These are phyloP conservation scores for Montipora foliosa DNA, from an alignment of 64 coral and sea anemone genomes.

Conservation along the genomic window DNA sequence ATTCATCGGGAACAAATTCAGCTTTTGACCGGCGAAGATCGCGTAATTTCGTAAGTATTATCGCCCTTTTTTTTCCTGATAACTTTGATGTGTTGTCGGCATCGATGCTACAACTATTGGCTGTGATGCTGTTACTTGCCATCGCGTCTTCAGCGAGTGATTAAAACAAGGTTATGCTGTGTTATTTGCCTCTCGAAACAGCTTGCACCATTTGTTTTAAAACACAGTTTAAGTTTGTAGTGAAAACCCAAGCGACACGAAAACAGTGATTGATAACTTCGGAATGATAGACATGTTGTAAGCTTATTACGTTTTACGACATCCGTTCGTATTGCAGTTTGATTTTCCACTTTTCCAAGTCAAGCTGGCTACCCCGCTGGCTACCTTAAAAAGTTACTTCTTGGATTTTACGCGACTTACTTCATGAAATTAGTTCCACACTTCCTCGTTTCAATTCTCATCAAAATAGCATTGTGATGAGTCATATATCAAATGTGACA, in stretches of 20 bases:
- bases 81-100: neutral
- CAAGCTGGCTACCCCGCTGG: neutral
- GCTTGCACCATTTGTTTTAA: neutral
- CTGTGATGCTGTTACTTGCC: neutral
- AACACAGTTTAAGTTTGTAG: neutral
- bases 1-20: neutral
- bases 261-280: neutral
- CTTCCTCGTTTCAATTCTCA: neutral
- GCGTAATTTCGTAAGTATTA: slow-evolving; percentile 1
- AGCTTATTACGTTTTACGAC: too few species aligned
- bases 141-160: neutral
- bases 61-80: neutral
- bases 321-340: neutral
- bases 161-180: neutral
- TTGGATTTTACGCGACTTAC: neutral
- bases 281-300: neutral
- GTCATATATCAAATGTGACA: neutral
- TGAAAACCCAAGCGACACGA: neutral
- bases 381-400: too few species aligned
- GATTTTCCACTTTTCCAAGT: neutral
- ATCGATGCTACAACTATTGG: neutral
- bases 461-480: neutral
- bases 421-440: neutral
- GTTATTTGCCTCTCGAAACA: neutral
- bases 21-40: neutral